Evolutionary conservation across 64 coral and sea anemone genomes (phyloP).

Genomic region (Acropora yongei): DNA sequence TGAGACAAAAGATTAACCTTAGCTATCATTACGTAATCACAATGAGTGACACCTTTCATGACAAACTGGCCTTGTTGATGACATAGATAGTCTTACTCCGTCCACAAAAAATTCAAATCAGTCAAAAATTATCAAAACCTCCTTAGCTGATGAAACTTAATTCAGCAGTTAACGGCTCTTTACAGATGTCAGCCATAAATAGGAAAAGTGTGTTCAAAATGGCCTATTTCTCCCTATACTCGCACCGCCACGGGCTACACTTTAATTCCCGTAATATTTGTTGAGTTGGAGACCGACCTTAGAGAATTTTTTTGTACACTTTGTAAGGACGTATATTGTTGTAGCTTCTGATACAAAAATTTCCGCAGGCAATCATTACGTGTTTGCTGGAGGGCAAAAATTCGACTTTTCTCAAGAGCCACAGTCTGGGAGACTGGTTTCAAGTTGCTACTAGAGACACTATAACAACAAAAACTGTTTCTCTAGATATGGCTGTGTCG

Average conservation of each 20-base stretch:
- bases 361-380: neutral
- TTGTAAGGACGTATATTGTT: neutral
- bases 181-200: neutral
- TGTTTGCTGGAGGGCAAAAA: neutral
- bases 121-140: no score
- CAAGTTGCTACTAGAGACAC: neutral
- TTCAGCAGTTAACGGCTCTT: neutral
- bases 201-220: neutral
- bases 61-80: no score
- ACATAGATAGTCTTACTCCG: no score
- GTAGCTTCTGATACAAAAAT: constrained; percentile 30
- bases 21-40: no score
- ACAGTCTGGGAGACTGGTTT: neutral
- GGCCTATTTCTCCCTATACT: neutral
- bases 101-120: no score
- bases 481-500: neutral
- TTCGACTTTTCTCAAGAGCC: constrained; percentile 10
- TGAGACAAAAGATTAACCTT: no score
- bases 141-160: neutral
- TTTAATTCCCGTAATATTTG: neutral
- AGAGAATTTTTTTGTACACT: neutral
- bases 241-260: neutral
- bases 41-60: no score
- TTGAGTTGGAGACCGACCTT: neutral
- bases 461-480: no score